These are phyloP conservation scores for Carposina sasakii DNA, from an alignment of 1,140 invertebrate genomes.

Conservation along the genomic window DNA sequence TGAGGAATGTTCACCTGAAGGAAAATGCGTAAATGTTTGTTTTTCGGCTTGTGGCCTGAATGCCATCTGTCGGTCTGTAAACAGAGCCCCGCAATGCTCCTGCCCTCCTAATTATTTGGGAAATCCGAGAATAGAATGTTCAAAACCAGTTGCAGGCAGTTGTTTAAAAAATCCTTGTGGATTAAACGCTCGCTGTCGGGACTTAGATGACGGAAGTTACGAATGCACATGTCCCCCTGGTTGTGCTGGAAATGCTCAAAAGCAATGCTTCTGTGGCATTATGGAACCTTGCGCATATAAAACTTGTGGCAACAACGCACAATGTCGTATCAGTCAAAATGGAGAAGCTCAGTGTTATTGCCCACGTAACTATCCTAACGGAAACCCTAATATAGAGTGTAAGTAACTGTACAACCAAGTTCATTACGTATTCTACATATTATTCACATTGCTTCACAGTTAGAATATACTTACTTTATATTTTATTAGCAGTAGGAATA, in stretches of 20 bases:
- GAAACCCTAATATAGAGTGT: constrained; percentile 90
- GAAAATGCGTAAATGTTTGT: constrained; percentile 89
- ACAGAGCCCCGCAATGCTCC: constrained; percentile 83
- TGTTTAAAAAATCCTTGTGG: constrained; percentile 88
- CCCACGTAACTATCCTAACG: constrained; percentile 83
- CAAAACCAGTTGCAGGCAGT: constrained; percentile 75
- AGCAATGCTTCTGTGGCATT: constrained; percentile 83
- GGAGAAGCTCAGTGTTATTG: constrained; percentile 85
- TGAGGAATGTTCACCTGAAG: constrained; percentile 82
- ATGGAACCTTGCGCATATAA: constrained; percentile 80
- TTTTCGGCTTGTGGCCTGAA: constrained; percentile 86
- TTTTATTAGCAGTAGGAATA: too few relatives aligned
- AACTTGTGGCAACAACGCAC: constrained; percentile 86
- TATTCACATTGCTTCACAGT: too few relatives aligned
- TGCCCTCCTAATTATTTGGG: constrained; percentile 90
- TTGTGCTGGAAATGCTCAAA: constrained; percentile 86
- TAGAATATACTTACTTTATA: too few relatives aligned
- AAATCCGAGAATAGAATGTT: constrained; percentile 86
- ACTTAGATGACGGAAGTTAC: constrained; percentile 79
- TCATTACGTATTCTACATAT: too few relatives aligned
- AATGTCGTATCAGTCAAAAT: constrained; percentile 80
- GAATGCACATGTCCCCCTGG: constrained; percentile 86
- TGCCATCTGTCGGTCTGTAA: constrained; percentile 87
- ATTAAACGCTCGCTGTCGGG: constrained; percentile 85
- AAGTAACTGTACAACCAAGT: constrained; percentile 65